A percentile compares a stretch with the other conserved stretches of the same genome.
phyloP scores from a whole-genome alignment of 2,797 vertebrate genomes.

The Lutra lutra region DNA sequence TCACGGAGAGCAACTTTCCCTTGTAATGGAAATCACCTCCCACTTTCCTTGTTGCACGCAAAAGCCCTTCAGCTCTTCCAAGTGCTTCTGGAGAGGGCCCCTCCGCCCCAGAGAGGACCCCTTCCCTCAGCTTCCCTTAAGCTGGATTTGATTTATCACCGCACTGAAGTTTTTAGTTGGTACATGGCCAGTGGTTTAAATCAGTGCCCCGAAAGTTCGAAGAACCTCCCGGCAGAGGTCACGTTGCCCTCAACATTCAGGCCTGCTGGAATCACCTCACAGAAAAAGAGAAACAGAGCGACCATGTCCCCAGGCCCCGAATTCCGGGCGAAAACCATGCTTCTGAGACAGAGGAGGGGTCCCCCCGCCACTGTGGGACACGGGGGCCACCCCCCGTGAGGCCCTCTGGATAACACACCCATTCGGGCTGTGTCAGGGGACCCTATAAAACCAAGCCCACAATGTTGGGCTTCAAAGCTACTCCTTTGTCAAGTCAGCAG shows the following conservation, averaged over 20 bases:
- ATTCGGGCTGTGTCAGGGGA: neutral
- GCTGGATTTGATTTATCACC: neutral
- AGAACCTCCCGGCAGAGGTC: neutral
- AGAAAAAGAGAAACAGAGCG: neutral
- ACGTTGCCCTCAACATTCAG: neutral
- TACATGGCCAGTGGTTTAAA: neutral
- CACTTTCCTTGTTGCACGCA: neutral
- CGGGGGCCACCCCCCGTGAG: no score
- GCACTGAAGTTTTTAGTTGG: neutral
- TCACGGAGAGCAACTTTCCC: neutral
- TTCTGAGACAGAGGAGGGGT: neutral
- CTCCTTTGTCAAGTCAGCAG: neutral
- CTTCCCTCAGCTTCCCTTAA: neutral
- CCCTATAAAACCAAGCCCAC: neutral
- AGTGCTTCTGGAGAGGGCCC: neutral
- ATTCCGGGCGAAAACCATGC: neutral
- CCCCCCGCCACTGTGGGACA: neutral
- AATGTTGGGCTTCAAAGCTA: neutral
- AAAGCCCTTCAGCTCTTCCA: neutral
- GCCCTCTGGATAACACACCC: fast-evolving
- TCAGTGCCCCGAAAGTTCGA: fast-evolving
- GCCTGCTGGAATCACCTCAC: fast-evolving
- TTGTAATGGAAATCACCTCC: neutral
- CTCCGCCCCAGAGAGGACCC: no score
- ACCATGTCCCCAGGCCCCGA: fast-evolving